phyloP scores from a whole-genome alignment of 2,797 vertebrate genomes.

The Enteromius viviparus region DNA sequence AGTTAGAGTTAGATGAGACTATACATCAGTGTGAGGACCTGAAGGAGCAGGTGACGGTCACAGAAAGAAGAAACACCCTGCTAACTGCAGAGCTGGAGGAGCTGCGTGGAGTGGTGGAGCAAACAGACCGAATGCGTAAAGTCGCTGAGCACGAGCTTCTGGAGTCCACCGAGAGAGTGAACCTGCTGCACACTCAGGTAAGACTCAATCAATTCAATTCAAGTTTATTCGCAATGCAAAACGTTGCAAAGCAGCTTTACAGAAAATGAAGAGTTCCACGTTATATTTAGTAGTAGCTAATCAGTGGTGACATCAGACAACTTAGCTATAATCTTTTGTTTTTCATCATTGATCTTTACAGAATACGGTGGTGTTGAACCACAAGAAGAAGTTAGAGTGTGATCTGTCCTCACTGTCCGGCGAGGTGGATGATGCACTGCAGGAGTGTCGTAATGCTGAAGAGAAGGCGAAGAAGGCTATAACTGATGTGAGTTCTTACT shows the following conservation, averaged over 20 bases:
- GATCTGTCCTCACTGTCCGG: constrained; percentile 79
- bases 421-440: constrained; percentile 80
- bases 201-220: background rate
- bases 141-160: constrained; percentile 88
- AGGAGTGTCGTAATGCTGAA: constrained; percentile 81
- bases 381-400: constrained; percentile 86
- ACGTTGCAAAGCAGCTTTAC: background rate
- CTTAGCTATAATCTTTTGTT: background rate
- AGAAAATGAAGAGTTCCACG: background rate
- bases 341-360: constrained; percentile 52
- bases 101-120: constrained; percentile 81
- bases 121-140: constrained; percentile 83
- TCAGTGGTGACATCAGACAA: background rate
- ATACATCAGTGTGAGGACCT: constrained; percentile 81
- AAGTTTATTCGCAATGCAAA: background rate
- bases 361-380: constrained; percentile 84
- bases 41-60: constrained; percentile 81
- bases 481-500: constrained; percentile 76
- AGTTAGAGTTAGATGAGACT: constrained; percentile 85
- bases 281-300: background rate
- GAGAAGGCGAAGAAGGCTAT: constrained; percentile 89
- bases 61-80: constrained; percentile 85
- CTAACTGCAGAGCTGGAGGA: constrained; percentile 85
- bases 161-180: constrained; percentile 84
- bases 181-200: constrained; percentile 87